Evolutionary conservation across 1,140 invertebrate genomes (phyloP).

Genomic region (Aphaenogaster floridana): DNA sequence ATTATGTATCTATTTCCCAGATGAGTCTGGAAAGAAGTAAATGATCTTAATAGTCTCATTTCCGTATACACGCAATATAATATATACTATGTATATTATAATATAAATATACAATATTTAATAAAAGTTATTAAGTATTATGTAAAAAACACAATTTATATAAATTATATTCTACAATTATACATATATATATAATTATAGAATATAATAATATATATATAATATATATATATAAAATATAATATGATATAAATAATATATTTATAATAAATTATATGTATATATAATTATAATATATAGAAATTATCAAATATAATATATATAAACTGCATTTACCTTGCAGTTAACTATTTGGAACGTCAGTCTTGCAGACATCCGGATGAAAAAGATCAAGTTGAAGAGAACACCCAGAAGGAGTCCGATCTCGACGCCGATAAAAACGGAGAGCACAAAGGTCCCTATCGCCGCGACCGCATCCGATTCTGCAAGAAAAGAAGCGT

Average conservation of each 20-base stretch:
- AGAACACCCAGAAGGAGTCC: slow-evolving; percentile 90
- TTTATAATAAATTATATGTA: not conserved
- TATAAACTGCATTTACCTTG: slow-evolving; percentile 80
- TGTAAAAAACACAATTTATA: no score
- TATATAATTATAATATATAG: not conserved
- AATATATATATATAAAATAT: not conserved
- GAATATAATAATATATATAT: not conserved
- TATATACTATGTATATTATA: not conserved
- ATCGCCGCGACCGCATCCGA: slow-evolving; percentile 88
- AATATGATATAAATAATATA: no score
- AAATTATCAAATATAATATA: not conserved
- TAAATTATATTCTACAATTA: no score
- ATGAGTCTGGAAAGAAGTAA: slow-evolving; percentile 74
- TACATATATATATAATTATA: no score
- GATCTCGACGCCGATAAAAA: slow-evolving; percentile 89
- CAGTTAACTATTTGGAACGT: slow-evolving; percentile 80
- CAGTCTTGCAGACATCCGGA: slow-evolving; percentile 88
- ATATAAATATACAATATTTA: not conserved
- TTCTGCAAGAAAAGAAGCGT: slow-evolving; percentile 85
- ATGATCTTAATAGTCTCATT: slow-evolving; percentile 14
- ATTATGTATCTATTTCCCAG: slow-evolving; percentile 86
- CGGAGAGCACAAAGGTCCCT: slow-evolving; percentile 88
- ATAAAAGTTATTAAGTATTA: no score
- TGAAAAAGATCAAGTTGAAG: slow-evolving; percentile 88
- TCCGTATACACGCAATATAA: not conserved